These are phyloP conservation scores for Synergus laeviventris DNA, from an alignment of 2,888 invertebrate species.

Conservation along the genomic window DNA sequence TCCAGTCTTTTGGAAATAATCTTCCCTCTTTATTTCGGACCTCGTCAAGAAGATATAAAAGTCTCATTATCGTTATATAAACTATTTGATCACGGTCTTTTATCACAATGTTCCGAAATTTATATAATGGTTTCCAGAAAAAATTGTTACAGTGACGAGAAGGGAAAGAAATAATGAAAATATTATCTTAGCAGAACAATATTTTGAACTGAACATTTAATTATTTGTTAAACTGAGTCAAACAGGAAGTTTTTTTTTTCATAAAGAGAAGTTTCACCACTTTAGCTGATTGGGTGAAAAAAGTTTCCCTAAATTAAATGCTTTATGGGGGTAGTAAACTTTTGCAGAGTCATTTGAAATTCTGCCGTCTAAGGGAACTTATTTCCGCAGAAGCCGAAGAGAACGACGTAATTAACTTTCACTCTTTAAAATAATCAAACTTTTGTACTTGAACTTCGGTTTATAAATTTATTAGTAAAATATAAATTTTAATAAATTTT, in stretches of 20 bases:
- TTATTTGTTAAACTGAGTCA: neutral
- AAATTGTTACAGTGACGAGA: neutral
- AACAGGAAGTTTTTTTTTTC: neutral
- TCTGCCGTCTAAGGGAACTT: neutral
- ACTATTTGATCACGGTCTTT: neutral
- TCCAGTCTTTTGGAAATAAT: neutral
- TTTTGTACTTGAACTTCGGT: neutral
- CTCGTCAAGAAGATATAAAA: neutral
- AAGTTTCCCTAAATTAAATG: slow-evolving; percentile 29
- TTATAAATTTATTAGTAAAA: neutral
- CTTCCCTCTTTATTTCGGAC: neutral
- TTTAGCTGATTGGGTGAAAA: slow-evolving; percentile 16
- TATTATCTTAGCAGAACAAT: neutral
- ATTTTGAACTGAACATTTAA: neutral
- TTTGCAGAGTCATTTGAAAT: slow-evolving; percentile 18
- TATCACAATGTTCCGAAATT: too few relatives aligned
- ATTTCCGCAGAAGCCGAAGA: neutral
- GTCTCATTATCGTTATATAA: neutral
- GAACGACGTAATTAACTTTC: slow-evolving; percentile 5
- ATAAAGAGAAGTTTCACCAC: slow-evolving; percentile 3
- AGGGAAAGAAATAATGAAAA: neutral
- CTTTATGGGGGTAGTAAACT: slow-evolving; percentile 15
- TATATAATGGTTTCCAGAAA: too few relatives aligned
- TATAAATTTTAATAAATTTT: too few relatives aligned
- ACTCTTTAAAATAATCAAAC: neutral